phyloP scores from a whole-genome alignment of 64 coral and sea anemone species.

The Acropora tenuis region DNA sequence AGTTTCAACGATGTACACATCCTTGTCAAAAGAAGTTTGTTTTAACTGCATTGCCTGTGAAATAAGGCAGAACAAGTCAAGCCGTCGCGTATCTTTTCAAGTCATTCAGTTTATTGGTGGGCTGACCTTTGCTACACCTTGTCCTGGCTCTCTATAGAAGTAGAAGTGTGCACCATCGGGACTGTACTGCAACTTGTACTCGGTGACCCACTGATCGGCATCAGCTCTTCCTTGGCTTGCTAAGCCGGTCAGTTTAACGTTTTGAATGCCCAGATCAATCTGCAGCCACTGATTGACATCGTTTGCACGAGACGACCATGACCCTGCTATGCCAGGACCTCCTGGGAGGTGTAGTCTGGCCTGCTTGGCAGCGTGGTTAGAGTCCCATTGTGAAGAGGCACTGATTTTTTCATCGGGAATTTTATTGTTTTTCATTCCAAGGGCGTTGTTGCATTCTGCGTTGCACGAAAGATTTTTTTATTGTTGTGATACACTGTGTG shows the following conservation, averaged over 20 bases:
- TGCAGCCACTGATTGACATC: conserved; percentile 10
- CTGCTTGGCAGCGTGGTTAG: neutral
- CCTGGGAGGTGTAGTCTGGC: neutral
- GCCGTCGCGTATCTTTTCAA: too few relatives aligned
- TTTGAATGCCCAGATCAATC: neutral
- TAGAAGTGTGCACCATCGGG: neutral
- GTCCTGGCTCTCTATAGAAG: neutral
- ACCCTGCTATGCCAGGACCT: neutral
- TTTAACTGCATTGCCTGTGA: too few relatives aligned
- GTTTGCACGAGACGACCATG: neutral
- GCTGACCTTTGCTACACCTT: neutral
- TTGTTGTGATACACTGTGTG: too few relatives aligned
- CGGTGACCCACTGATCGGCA: neutral
- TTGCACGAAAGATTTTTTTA: too few relatives aligned
- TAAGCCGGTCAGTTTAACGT: neutral
- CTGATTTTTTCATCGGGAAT: neutral
- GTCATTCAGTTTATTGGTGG: neutral
- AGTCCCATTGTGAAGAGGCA: neutral
- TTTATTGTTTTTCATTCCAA: neutral
- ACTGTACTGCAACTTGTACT: conserved; percentile 6
- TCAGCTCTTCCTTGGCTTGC: neutral
- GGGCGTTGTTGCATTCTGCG: neutral
- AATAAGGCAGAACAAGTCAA: too few relatives aligned
- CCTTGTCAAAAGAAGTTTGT: too few relatives aligned
- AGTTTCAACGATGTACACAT: too few relatives aligned